Percentiles rank a stretch among this genome's conserved stretches.
Conservation (phyloP, 2,797 vertebrate genomes). For the Sebastes nivosus region DNA sequence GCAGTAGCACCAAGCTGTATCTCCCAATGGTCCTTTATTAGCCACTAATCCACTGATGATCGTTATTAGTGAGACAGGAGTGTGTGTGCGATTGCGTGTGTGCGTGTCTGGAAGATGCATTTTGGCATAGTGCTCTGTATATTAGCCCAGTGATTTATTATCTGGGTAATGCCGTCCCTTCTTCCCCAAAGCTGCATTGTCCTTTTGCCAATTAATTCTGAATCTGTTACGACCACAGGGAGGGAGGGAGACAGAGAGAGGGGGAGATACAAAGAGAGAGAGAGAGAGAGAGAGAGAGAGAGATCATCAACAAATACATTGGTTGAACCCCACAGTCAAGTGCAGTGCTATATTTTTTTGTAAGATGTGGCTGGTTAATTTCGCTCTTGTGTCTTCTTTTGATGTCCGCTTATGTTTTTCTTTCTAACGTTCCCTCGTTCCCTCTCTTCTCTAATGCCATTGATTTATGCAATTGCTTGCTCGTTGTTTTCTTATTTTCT, state of each 20-base stretch:
- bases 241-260: constrained; percentile 6
- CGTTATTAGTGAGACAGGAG: constrained; percentile 60
- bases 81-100: not conserved
- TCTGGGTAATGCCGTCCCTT: constrained; percentile 66
- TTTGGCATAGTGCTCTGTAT: constrained; percentile 63
- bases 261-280: not conserved
- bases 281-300: not conserved
- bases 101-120: constrained; percentile 28
- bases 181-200: constrained; percentile 72
- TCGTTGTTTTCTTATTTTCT: constrained; percentile 11
- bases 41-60: constrained; percentile 76
- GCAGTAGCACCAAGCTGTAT: constrained; percentile 45
- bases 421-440: not conserved
- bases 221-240: constrained; percentile 61
- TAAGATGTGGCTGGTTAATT: constrained; percentile 46
- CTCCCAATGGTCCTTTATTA: constrained; percentile 73
- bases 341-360: constrained; percentile 13
- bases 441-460: constrained; percentile 43
- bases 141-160: constrained; percentile 77
- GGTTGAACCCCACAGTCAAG: constrained; percentile 45
- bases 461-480: constrained; percentile 63
- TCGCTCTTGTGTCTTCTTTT: constrained; percentile 46
- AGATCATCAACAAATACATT: constrained; percentile 38
- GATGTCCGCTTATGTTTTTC: constrained; percentile 50
- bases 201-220: constrained; percentile 78